Percentiles rank a stretch among this genome's conserved stretches.
phyloP scores from a whole-genome alignment of 2,113 vertebrate genomes.

The Clupea harengus region DNA sequence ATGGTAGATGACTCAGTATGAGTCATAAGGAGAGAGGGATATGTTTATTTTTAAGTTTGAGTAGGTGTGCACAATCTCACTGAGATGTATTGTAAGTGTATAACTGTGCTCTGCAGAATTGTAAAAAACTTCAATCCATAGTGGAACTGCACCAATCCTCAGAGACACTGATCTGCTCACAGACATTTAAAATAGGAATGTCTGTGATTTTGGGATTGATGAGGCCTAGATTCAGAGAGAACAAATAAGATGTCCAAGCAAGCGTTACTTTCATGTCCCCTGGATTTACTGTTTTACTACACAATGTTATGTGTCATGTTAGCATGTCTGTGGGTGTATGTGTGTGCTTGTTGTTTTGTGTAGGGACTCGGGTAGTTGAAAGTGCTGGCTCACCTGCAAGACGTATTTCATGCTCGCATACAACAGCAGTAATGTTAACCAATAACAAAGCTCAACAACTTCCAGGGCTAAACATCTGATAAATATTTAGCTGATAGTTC shows the following conservation, averaged over 20 bases:
- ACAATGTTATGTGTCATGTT: not conserved
- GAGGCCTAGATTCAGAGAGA: not conserved
- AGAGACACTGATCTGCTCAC: not conserved
- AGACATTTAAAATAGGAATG: not conserved
- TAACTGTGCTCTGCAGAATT: not conserved
- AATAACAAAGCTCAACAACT: not conserved
- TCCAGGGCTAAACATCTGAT: not conserved
- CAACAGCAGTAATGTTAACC: not conserved
- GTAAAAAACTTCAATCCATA: not conserved
- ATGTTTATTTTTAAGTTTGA: constrained; percentile 2
- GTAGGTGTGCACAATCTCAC: not conserved
- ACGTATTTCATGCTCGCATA: not conserved
- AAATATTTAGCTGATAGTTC: not conserved
- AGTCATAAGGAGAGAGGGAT: not conserved
- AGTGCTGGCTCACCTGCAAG: not conserved
- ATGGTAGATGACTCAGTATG: not conserved
- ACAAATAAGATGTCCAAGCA: too few relatives aligned
- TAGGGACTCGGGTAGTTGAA: not conserved
- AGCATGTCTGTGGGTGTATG: not conserved
- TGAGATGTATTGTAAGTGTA: not conserved
- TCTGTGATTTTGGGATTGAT: not conserved
- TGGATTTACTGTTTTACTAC: not conserved
- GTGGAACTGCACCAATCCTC: not conserved
- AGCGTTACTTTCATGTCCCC: not conserved
- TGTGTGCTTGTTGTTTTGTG: not conserved